Percentiles rank a stretch among this genome's conserved stretches.
Conservation (phyloP, 2,888 invertebrate species). For the Apoda limacodes region DNA sequence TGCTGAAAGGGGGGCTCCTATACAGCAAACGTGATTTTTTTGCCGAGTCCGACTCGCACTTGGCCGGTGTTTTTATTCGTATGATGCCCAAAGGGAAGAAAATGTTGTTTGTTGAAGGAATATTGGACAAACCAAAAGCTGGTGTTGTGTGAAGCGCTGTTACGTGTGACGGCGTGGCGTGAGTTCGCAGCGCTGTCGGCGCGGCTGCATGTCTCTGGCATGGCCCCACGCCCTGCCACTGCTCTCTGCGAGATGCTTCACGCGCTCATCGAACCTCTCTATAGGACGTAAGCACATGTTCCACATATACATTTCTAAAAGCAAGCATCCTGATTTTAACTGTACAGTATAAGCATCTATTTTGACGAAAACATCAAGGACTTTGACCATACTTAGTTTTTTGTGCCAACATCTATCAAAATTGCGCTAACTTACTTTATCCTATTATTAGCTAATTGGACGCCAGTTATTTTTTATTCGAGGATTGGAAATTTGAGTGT, state of each 20-base stretch:
- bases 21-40: too few relatives aligned
- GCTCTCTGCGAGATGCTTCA: slow-evolving; percentile 86
- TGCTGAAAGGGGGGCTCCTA: too few relatives aligned
- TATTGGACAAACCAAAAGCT: slow-evolving; percentile 90
- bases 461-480: too few relatives aligned
- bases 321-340: neutral
- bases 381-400: too few relatives aligned
- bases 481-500: too few relatives aligned
- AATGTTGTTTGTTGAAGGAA: slow-evolving; percentile 45
- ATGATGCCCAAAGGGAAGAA: too few relatives aligned
- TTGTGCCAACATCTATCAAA: too few relatives aligned
- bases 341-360: neutral
- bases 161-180: slow-evolving; percentile 92
- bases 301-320: neutral
- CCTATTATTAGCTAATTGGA: too few relatives aligned
- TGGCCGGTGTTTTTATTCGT: too few relatives aligned
- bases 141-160: slow-evolving; percentile 88
- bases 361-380: too few relatives aligned
- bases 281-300: slow-evolving; percentile 71
- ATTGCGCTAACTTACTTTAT: too few relatives aligned
- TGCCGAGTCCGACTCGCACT: too few relatives aligned
- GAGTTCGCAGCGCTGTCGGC: slow-evolving; percentile 84
- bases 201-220: slow-evolving; percentile 83
- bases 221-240: slow-evolving; percentile 81
- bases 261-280: slow-evolving; percentile 87